Evolutionary conservation across 2,113 vertebrate species (phyloP).

Genomic region (Rhabdornis inornatus): DNA sequence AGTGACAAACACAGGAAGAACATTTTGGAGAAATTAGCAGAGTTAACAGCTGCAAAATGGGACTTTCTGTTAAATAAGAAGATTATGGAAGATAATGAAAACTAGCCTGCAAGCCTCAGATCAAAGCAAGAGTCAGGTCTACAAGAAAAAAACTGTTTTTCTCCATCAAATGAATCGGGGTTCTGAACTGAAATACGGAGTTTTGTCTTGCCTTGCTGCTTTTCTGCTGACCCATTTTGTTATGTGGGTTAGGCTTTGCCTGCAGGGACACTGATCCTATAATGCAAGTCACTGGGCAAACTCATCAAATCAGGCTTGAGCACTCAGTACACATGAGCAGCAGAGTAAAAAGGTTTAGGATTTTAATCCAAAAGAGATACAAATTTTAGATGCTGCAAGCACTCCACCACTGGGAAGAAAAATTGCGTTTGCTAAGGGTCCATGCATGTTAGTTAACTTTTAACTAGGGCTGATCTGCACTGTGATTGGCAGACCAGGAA

Average conservation of each 20-base stretch:
- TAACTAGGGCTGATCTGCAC: not conserved
- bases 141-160: not conserved
- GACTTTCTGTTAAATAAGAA: not conserved
- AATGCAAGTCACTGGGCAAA: slow-evolving; percentile 24
- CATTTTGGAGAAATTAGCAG: not conserved
- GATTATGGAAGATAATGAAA: not conserved
- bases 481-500: not conserved
- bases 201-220: not conserved
- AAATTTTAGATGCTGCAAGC: not conserved
- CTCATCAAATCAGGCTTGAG: slow-evolving; percentile 1
- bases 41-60: not conserved
- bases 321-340: not conserved
- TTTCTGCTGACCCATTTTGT: slow-evolving; percentile 51
- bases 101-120: not conserved
- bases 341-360: not conserved
- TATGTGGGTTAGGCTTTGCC: slow-evolving; percentile 58
- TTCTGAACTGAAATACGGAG: not conserved
- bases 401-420: not conserved
- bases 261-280: slow-evolving; percentile 1
- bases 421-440: not conserved
- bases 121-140: not conserved
- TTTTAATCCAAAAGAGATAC: not conserved
- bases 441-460: not conserved
- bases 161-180: not conserved
- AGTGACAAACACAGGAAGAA: not conserved